Percentiles rank a stretch among this genome's conserved stretches.
Conservation (phyloP, 2,888 invertebrate species). For the Lobophora halterata region DNA sequence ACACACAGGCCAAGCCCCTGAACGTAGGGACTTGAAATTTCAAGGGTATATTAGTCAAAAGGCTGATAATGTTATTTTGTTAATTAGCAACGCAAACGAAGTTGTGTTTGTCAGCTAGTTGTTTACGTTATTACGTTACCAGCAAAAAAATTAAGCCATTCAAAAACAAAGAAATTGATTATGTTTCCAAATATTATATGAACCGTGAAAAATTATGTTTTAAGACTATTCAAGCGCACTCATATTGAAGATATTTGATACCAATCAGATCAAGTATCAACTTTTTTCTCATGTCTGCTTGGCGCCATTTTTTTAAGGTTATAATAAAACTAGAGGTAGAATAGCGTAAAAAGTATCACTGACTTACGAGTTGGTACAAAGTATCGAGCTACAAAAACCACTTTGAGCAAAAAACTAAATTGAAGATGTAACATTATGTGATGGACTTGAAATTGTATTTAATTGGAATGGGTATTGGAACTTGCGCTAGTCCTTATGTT, state of each 20-base stretch:
- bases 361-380: too few species aligned
- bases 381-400: slow-evolving; percentile 23
- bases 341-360: slow-evolving; percentile 26
- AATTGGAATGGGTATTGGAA: too few species aligned
- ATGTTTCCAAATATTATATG: slow-evolving; percentile 45
- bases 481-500: too few species aligned
- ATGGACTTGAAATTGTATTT: slow-evolving; percentile 29
- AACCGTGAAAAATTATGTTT: slow-evolving; percentile 61
- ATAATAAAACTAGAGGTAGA: slow-evolving; percentile 14
- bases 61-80: too few species aligned
- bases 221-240: slow-evolving; percentile 56
- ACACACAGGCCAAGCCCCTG: too few species aligned
- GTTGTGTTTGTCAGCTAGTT: too few species aligned
- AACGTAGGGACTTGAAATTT: too few species aligned
- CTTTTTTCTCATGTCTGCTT: slow-evolving; percentile 44
- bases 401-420: slow-evolving; percentile 29
- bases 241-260: slow-evolving; percentile 46
- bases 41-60: too few species aligned
- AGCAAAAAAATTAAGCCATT: slow-evolving; percentile 29
- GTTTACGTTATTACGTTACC: too few species aligned
- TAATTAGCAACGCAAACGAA: too few species aligned
- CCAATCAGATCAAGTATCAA: slow-evolving; percentile 52
- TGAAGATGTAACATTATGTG: slow-evolving; percentile 28
- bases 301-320: slow-evolving; percentile 62
- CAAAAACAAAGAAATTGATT: slow-evolving; percentile 40